Evolutionary conservation across 1,140 invertebrate genomes (phyloP).

Genomic region (Maconellicoccus hirsutus): DNA sequence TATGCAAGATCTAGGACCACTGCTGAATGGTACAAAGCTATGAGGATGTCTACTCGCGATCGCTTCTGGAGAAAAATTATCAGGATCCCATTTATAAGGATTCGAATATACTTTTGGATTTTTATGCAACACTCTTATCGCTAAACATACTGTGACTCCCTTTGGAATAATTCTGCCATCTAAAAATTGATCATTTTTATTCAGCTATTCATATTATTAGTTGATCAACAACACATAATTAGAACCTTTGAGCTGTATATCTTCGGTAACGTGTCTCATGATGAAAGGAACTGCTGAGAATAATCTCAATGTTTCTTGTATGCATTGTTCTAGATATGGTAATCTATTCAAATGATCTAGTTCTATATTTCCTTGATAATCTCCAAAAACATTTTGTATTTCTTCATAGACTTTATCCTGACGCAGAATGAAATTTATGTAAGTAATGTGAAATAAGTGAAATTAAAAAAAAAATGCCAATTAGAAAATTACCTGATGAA

Average conservation of each 20-base stretch:
- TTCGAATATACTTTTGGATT: conserved; percentile 39
- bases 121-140: conserved; percentile 46
- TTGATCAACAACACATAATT: too few relatives aligned
- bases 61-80: conserved; percentile 42
- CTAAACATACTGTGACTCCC: conserved; percentile 46
- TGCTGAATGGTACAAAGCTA: conserved; percentile 42
- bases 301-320: conserved; percentile 27
- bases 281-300: conserved; percentile 48
- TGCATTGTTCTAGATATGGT: conserved; percentile 26
- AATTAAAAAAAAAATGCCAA: too few relatives aligned
- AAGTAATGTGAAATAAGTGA: too few relatives aligned
- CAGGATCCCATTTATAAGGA: conserved; percentile 45
- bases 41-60: conserved; percentile 32
- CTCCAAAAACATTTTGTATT: conserved; percentile 40
- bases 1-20: conserved; percentile 40
- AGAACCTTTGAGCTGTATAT: conserved; percentile 31
- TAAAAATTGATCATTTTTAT: conserved; percentile 14
- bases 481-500: too few relatives aligned
- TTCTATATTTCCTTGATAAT: conserved; percentile 35
- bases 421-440: conserved; percentile 25
- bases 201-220: background rate
- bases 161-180: conserved; percentile 36
- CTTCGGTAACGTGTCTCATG: conserved; percentile 41
- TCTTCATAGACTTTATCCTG: conserved; percentile 37
- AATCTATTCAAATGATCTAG: conserved; percentile 40